Conservation (phyloP, 2,113 vertebrate genomes). For the Hippotragus niger region DNA sequence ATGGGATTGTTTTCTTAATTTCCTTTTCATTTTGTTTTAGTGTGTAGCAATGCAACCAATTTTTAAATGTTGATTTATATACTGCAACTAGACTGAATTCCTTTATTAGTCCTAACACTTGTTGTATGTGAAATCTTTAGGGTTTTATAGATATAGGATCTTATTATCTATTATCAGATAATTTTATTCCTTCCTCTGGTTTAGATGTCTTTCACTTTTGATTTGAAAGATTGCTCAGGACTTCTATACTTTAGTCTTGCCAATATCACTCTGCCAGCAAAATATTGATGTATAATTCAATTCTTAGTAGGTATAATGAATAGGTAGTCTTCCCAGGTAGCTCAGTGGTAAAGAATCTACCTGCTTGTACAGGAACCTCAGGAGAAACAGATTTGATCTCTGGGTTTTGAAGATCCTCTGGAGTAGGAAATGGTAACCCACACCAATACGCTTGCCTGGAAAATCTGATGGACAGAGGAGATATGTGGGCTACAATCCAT, state of each 20-base stretch:
- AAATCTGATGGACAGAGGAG: not conserved
- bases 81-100: not conserved
- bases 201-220: not conserved
- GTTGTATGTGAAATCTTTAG: not conserved
- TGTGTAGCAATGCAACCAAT: not conserved
- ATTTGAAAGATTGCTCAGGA: not conserved
- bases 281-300: not conserved
- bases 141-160: not conserved
- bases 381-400: not conserved
- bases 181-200: not conserved
- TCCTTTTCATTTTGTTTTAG: not conserved
- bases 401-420: not conserved
- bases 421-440: not conserved
- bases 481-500: not conserved
- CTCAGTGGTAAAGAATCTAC: not conserved
- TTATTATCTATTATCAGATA: not conserved
- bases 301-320: not conserved
- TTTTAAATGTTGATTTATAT: not conserved
- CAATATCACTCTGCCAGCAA: not conserved
- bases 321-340: not conserved
- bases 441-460: not conserved
- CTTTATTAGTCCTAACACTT: not conserved
- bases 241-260: not conserved
- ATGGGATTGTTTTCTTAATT: not conserved
- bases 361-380: not conserved